These are phyloP conservation scores for Drosophila biarmipes DNA, from an alignment of 1,140 invertebrate species.

Conservation along the genomic window DNA sequence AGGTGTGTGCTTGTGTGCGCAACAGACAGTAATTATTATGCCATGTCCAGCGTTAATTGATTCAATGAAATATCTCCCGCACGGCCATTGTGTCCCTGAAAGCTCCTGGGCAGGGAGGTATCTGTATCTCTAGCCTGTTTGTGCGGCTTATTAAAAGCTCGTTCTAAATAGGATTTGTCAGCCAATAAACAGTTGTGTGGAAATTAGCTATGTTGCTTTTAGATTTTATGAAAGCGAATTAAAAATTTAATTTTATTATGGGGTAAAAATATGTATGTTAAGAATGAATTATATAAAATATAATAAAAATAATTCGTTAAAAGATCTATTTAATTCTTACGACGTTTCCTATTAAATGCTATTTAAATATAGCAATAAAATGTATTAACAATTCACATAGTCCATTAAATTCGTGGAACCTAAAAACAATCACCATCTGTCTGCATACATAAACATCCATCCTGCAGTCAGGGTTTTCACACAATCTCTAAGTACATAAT, in stretches of 20 bases:
- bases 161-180: slow-evolving; percentile 8
- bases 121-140: slow-evolving; percentile 14
- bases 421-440: background rate
- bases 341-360: too few species aligned
- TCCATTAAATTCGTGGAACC: background rate
- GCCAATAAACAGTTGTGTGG: background rate
- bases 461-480: background rate
- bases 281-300: background rate
- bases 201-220: too few species aligned
- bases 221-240: background rate
- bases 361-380: too few species aligned
- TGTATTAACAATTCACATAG: background rate
- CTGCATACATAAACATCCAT: background rate
- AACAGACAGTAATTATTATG: slow-evolving; percentile 82
- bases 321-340: too few species aligned
- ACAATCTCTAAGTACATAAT: slow-evolving; percentile 6
- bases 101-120: slow-evolving; percentile 22
- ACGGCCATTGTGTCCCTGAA: slow-evolving; percentile 20
- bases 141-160: slow-evolving; percentile 27
- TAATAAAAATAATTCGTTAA: too few species aligned
- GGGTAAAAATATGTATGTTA: too few species aligned
- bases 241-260: background rate
- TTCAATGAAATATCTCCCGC: slow-evolving; percentile 75
- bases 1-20: slow-evolving; percentile 20
- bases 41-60: slow-evolving; percentile 82